Evolutionary conservation across 1,140 invertebrate genomes (phyloP).

Genomic region (Papilio helenus): DNA sequence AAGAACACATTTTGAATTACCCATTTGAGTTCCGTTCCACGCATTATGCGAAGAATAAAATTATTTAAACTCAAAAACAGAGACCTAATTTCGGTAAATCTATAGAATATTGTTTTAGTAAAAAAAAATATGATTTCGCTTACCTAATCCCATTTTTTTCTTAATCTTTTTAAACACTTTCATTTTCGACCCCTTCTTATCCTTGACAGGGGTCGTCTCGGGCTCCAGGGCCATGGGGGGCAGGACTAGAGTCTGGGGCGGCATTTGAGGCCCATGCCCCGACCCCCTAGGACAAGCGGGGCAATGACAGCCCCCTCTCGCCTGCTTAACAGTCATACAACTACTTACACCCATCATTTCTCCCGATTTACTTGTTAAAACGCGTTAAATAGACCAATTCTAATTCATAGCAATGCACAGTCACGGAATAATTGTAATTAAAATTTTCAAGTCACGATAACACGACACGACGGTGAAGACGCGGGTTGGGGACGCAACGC

Average conservation of each 20-base stretch:
- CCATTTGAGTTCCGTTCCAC: neutral
- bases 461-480: constrained; percentile 34
- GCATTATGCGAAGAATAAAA: neutral
- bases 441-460: constrained; percentile 45
- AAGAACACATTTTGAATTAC: neutral
- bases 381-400: constrained; percentile 40
- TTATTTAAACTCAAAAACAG: neutral
- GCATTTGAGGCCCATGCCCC: constrained; percentile 63
- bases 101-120: neutral
- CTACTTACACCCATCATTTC: constrained; percentile 78
- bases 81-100: no score
- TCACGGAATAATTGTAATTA: constrained; percentile 47
- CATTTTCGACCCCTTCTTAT: constrained; percentile 80
- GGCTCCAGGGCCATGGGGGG: constrained; percentile 76
- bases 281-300: constrained; percentile 76
- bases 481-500: constrained; percentile 43
- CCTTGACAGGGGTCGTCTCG: constrained; percentile 73
- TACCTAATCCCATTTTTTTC: constrained; percentile 80
- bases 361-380: constrained; percentile 50
- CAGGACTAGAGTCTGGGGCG: constrained; percentile 71
- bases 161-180: constrained; percentile 82
- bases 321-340: constrained; percentile 76
- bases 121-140: constrained; percentile 41
- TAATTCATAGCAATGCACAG: constrained; percentile 59
- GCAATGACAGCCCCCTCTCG: constrained; percentile 72